Percentiles rank a stretch among this genome's conserved stretches.
Evolutionary conservation across 2,888 invertebrate genomes (phyloP).

Genomic region (Lamellibrachia columna): DNA sequence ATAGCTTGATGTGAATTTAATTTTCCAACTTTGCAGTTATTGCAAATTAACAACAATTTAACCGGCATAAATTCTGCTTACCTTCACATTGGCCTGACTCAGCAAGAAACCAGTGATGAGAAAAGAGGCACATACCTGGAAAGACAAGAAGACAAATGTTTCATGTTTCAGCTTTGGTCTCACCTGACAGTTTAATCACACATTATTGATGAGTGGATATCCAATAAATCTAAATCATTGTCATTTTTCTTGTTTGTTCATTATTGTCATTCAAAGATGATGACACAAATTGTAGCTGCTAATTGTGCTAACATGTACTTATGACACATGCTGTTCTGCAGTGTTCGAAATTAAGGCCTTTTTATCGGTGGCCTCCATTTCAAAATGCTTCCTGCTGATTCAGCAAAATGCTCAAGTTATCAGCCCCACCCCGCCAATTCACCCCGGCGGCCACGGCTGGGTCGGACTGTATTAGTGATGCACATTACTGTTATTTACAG

Average conservation of each 20-base stretch:
- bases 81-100: background rate
- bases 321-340: no score
- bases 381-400: no score
- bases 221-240: background rate
- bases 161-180: background rate
- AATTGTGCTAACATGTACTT: background rate
- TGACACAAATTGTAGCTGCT: background rate
- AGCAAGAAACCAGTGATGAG: background rate
- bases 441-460: no score
- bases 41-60: background rate
- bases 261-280: background rate
- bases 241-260: background rate
- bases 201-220: background rate
- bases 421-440: no score
- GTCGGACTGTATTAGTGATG: no score
- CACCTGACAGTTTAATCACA: background rate
- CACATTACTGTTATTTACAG: no score
- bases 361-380: no score
- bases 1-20: background rate
- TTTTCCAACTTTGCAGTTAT: background rate
- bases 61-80: background rate
- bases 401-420: no score
- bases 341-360: no score
- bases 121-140: background rate
- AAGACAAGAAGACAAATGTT: background rate